Conservation (phyloP, 2,888 invertebrate genomes). For the Drosophila barbarae region DNA sequence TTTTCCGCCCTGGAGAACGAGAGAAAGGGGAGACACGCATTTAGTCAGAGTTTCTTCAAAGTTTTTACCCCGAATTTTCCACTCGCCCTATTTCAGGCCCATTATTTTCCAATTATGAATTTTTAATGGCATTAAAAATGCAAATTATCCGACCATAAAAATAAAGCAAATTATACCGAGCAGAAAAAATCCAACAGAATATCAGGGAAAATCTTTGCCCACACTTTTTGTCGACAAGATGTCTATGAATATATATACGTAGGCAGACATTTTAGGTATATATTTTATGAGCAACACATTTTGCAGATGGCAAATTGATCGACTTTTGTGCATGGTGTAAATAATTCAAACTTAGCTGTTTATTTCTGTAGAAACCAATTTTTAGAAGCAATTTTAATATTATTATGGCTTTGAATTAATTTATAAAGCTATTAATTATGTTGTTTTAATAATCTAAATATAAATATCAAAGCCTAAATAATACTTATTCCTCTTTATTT, state of each 20-base stretch:
- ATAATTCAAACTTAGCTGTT: neutral
- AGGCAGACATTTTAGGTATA: slow-evolving; percentile 5
- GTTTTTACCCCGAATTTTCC: slow-evolving; percentile 34
- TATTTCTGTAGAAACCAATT: neutral
- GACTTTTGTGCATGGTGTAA: slow-evolving; percentile 5
- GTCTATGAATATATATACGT: slow-evolving; percentile 15
- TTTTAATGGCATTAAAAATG: slow-evolving; percentile 63
- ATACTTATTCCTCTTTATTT: too few relatives aligned
- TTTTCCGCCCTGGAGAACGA: slow-evolving; percentile 22
- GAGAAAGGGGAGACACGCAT: slow-evolving; percentile 1
- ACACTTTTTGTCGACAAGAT: slow-evolving; percentile 30
- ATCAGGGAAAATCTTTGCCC: slow-evolving; percentile 38
- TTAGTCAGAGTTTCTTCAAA: slow-evolving; percentile 29
- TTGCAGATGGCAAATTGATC: neutral
- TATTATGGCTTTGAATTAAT: neutral
- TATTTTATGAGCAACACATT: slow-evolving; percentile 23
- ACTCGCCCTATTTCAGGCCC: slow-evolving; percentile 25
- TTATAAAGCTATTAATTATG: too few relatives aligned
- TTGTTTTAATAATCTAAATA: too few relatives aligned
- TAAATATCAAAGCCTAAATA: neutral
- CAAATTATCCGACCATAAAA: slow-evolving; percentile 57
- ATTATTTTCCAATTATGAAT: slow-evolving; percentile 67
- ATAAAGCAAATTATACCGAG: slow-evolving; percentile 30
- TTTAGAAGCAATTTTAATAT: neutral
- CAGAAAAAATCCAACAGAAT: slow-evolving; percentile 20